Conservation (phyloP, 1,140 invertebrate genomes). For the Medauroidea extradentata region DNA sequence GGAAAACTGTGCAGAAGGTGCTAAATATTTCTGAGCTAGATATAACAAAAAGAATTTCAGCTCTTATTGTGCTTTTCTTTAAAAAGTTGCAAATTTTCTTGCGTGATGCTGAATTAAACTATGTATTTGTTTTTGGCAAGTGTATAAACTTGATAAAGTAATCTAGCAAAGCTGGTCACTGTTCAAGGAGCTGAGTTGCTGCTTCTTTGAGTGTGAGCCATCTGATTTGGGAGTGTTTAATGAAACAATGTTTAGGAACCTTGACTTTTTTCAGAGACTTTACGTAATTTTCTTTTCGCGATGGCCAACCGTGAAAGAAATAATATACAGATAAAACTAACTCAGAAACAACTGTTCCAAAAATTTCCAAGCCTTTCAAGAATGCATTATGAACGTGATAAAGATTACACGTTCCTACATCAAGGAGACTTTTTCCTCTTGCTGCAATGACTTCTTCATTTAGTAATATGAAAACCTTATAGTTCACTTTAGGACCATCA, state of each 20-base stretch:
- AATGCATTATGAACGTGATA: conserved; percentile 17
- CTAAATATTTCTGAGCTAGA: too few relatives aligned
- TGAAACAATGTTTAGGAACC: conserved; percentile 9
- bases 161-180: conserved; percentile 1
- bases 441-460: too few relatives aligned
- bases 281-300: conserved; percentile 12
- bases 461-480: too few relatives aligned
- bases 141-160: too few relatives aligned
- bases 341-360: conserved; percentile 8
- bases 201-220: conserved; percentile 17
- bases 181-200: conserved; percentile 11
- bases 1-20: too few relatives aligned
- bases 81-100: too few relatives aligned
- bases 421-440: background rate
- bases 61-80: too few relatives aligned
- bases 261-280: conserved; percentile 8
- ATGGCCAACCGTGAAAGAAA: conserved; percentile 15
- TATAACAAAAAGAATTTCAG: too few relatives aligned
- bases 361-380: conserved; percentile 9
- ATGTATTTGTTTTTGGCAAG: too few relatives aligned
- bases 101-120: too few relatives aligned
- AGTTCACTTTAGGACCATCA: too few relatives aligned
- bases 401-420: conserved; percentile 13
- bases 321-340: conserved; percentile 9
- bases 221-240: conserved; percentile 9